These are phyloP conservation scores for Drosophila insularis DNA, from an alignment of 1,140 invertebrate genomes.

Conservation along the genomic window DNA sequence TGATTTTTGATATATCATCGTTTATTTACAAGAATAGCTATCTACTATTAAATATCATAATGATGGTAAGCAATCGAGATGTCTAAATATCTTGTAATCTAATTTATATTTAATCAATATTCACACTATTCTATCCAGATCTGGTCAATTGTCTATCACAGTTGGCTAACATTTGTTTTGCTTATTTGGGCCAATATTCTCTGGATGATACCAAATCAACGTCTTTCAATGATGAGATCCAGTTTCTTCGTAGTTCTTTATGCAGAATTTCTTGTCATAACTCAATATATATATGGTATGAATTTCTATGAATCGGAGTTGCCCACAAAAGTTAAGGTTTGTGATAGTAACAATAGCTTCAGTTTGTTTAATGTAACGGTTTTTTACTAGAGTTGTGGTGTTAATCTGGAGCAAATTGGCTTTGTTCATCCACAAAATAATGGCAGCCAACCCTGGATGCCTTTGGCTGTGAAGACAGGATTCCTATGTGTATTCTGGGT, in stretches of 20 bases:
- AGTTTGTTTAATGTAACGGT: neutral
- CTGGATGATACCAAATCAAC: slow-evolving; percentile 97
- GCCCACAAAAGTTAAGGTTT: slow-evolving; percentile 84
- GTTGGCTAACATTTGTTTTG: slow-evolving; percentile 97
- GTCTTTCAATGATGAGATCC: slow-evolving; percentile 93
- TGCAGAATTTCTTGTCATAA: slow-evolving; percentile 91
- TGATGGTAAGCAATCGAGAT: slow-evolving; percentile 89
- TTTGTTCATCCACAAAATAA: slow-evolving; percentile 86
- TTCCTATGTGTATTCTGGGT: slow-evolving; percentile 98
- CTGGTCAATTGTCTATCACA: slow-evolving; percentile 99
- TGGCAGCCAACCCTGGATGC: slow-evolving; percentile 86
- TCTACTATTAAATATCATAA: slow-evolving; percentile 92
- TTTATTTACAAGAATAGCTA: slow-evolving; percentile 92
- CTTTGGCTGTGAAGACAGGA: slow-evolving; percentile 91
- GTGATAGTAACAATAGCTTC: neutral
- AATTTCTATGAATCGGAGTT: slow-evolving; percentile 92
- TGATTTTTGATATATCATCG: slow-evolving; percentile 86
- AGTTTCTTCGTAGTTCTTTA: slow-evolving; percentile 96
- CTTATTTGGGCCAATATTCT: slow-evolving; percentile 96
- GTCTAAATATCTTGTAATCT: neutral
- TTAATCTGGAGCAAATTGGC: slow-evolving; percentile 93
- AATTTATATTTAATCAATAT: neutral
- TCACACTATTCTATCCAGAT: slow-evolving; percentile 85
- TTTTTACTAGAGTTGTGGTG: slow-evolving; percentile 74
- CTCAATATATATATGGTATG: slow-evolving; percentile 96